Base-by-base conservation (phyloP, 2,113 vertebrate genomes). In the Phoxinus phoxinus region DNA sequence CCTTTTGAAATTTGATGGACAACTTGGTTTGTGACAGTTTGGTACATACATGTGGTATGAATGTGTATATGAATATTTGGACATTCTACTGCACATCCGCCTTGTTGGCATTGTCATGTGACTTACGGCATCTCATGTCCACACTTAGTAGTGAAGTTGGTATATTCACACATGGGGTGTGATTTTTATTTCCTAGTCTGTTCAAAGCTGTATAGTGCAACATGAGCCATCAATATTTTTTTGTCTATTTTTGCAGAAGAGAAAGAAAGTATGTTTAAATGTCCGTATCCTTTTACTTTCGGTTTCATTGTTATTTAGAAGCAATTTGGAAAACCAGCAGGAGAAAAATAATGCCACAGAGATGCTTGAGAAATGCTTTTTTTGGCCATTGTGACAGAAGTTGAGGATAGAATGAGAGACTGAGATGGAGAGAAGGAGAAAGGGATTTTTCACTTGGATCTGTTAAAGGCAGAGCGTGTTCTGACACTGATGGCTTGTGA, bases 401-500 rank as follows among this genome's bases (percentile, higher is more conserved):
- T 82, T 37, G 30, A 37, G 32, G 10, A n/a, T 30, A 83, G 27
- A 72, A 41, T 25, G 32, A 37, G 67, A 83, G 19, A 56, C 9
- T 71, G 9, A 32, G 61, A 51, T 23, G 23, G 8, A 48, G 65
- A 61, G 46, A 82, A 73, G 6, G 27, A 83, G 61, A 67, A 59
- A 23, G 59, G 37, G 51, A 69, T 91, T 88, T 91, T 89, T 92
- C 89, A 89, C 87, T 87, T 83, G 75, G 58, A 86, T 87, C 71
- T 35, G 87, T 87, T 89, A 25, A 81, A 63, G 85, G 84, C 78
- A 85, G 83, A 84, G 84, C 44, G 30, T 73, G n/a, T 56, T 83
- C 46, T 90, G 92, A 91, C 91, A 86, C 87, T 78, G 87, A 92
- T 80, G 92, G 86, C 89, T 89, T 86, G 87, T 90, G 88, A 87